Conservation (phyloP, 2,113 vertebrate genomes). For the Microcebus jonahi region DNA sequence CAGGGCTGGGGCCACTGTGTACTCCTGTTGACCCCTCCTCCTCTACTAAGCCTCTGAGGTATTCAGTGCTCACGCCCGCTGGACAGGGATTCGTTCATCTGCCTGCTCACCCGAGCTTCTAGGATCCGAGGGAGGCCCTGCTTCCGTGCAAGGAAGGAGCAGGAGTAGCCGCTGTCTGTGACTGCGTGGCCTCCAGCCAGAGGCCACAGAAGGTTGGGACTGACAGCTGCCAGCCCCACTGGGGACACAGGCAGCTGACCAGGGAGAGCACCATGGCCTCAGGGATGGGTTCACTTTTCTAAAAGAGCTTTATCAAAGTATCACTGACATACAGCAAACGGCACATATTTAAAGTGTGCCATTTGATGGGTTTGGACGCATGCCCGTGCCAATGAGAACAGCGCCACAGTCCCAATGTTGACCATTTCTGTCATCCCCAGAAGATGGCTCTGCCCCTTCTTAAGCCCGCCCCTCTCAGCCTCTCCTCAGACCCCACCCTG, state of each 20-base stretch:
- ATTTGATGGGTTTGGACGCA: no score
- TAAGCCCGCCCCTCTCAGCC: no score
- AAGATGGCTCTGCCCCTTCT: no score
- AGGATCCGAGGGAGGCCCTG: no score
- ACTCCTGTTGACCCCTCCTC: neutral
- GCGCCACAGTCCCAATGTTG: no score
- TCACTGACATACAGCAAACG: no score
- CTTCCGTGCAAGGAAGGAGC: neutral
- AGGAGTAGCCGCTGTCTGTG: no score
- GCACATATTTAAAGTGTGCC: no score
- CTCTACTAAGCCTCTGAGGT: constrained; percentile 68
- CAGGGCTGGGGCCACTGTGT: neutral
- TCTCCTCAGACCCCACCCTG: no score
- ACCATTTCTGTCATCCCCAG: no score
- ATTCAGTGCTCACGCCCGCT: constrained; percentile 71
- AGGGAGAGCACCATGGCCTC: neutral
- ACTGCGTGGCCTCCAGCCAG: no score
- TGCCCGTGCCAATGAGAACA: no score
- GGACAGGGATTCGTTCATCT: constrained; percentile 62
- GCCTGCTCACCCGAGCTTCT: constrained; percentile 60
- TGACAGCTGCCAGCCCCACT: neutral
- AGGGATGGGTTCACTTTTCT: accelerated
- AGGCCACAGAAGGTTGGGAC: neutral
- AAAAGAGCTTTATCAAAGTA: neutral
- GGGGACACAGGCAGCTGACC: accelerated